A percentile compares a stretch with the other conserved stretches of the same genome.
phyloP scores from a whole-genome alignment of 2,888 invertebrate species.

The Idaea biselata region DNA sequence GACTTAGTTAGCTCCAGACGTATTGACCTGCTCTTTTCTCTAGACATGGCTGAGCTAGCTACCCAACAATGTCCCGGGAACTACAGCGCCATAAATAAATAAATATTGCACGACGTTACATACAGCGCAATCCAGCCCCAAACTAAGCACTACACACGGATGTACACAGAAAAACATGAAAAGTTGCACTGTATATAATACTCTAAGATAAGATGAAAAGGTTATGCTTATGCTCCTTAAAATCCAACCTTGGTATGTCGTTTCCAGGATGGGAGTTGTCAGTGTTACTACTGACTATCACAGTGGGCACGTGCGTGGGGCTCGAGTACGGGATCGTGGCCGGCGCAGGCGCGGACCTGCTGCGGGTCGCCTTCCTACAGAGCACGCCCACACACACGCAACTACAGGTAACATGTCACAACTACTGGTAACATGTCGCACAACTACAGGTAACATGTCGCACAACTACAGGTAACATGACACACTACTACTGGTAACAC shows the following conservation, averaged over 20 bases:
- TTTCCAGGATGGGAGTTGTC: conserved; percentile 51
- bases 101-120: no score
- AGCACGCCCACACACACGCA: neutral
- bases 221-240: no score
- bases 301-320: conserved; percentile 85
- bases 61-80: no score
- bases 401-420: neutral
- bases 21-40: no score
- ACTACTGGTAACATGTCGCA: neutral
- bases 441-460: neutral
- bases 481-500: neutral
- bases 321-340: conserved; percentile 92
- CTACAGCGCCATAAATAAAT: no score
- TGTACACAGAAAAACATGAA: no score
- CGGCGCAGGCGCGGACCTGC: conserved; percentile 85
- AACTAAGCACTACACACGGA: no score
- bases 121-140: no score
- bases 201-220: no score
- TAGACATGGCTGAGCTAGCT: no score
- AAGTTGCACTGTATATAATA: no score
- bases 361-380: conserved; percentile 72
- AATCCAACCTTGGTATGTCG: neutral
- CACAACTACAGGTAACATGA: neutral
- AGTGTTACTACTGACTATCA: conserved; percentile 83
- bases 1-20: no score